Conservation (phyloP, 2,113 vertebrate species). For the Elgaria multicarinata region DNA sequence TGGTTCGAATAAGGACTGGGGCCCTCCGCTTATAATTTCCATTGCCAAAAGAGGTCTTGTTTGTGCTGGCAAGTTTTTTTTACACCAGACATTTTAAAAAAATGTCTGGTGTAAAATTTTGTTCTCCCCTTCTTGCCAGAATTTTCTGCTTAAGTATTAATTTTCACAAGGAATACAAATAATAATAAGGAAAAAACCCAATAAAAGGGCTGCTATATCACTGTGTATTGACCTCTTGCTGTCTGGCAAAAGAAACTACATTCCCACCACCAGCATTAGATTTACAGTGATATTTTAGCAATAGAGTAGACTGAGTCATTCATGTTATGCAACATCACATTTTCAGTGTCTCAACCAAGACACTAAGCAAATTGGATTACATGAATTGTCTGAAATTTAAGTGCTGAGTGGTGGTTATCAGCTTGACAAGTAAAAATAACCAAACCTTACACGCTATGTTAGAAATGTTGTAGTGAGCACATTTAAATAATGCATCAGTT, state of each 20-base stretch:
- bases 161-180: constrained; percentile 1
- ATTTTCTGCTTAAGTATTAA: background rate
- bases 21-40: background rate
- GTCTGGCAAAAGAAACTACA: background rate
- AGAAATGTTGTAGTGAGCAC: background rate
- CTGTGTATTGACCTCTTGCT: background rate
- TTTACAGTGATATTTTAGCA: constrained; percentile 12
- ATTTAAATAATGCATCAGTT: background rate
- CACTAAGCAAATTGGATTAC: background rate
- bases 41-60: background rate
- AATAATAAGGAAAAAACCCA: background rate
- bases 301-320: background rate
- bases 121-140: background rate
- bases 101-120: background rate
- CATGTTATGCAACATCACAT: background rate
- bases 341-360: background rate
- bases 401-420: background rate
- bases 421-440: background rate
- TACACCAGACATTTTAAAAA: too few relatives aligned
- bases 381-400: constrained; percentile 5
- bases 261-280: background rate
- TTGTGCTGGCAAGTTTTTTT: too few relatives aligned
- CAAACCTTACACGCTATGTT: background rate
- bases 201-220: background rate
- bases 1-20: too few relatives aligned